These are phyloP conservation scores for Pseudopodoces humilis DNA, from an alignment of 2,113 vertebrate species.

Conservation along the genomic window DNA sequence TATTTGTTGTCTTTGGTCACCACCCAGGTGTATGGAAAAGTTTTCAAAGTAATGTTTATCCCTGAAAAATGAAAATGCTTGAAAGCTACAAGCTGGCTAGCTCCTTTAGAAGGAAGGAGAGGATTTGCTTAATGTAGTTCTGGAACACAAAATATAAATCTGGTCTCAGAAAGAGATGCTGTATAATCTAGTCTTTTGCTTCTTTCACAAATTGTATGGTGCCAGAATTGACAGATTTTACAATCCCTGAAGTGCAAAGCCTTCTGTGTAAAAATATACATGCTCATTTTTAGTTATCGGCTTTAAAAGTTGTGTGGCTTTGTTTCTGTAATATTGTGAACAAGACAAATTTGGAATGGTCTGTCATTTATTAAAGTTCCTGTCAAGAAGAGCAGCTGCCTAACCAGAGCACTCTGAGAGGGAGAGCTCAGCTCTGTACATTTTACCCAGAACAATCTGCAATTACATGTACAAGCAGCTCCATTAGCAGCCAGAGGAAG, in stretches of 20 bases:
- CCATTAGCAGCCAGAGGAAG: constrained; percentile 31
- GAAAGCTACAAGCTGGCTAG: not conserved
- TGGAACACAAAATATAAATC: constrained; percentile 56
- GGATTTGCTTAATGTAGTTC: constrained; percentile 56
- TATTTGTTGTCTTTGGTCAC: constrained; percentile 62
- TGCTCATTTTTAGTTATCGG: not conserved
- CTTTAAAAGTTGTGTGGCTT: constrained; percentile 11
- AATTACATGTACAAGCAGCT: not conserved
- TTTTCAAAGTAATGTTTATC: constrained; percentile 50
- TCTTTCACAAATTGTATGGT: not conserved
- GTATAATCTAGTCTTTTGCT: constrained; percentile 1
- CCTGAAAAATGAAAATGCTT: constrained; percentile 29
- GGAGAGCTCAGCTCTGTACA: not conserved
- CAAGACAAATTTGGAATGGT: not conserved
- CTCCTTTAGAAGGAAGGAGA: constrained; percentile 55
- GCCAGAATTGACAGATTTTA: constrained; percentile 40
- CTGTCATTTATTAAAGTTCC: constrained; percentile 10
- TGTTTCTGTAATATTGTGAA: not conserved
- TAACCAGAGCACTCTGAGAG: not conserved
- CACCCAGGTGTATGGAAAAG: constrained; percentile 63
- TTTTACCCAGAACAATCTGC: not conserved
- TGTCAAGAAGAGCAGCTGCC: constrained; percentile 6
- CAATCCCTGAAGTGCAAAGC: not conserved
- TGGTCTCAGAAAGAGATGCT: not conserved
- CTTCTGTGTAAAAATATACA: constrained; percentile 7